Conservation (phyloP, 2,797 vertebrate species). For the Alfaro cultratus region DNA sequence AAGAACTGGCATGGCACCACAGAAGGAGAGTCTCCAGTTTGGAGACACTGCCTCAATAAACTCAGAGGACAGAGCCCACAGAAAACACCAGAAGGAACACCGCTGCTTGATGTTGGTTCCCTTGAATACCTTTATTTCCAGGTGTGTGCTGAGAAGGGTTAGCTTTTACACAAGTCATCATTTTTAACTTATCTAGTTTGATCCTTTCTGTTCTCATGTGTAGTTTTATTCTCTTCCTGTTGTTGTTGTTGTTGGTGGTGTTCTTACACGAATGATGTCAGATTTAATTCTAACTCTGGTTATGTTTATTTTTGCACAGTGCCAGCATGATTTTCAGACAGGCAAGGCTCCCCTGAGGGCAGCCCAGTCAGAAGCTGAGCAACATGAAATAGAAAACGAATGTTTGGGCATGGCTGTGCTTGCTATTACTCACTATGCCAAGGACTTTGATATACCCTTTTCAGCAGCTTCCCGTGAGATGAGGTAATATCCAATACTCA, state of each 20-base stretch:
- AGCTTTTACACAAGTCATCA: background rate
- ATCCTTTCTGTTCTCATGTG: background rate
- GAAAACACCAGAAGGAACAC: conserved; percentile 86
- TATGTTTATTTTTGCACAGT: conserved; percentile 73
- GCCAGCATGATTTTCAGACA: conserved; percentile 93
- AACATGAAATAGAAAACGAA: conserved; percentile 95
- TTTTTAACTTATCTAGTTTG: background rate
- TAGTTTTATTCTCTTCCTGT: background rate
- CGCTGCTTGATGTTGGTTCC: conserved; percentile 89
- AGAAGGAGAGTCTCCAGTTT: conserved; percentile 90
- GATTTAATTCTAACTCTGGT: background rate
- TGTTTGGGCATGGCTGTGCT: conserved; percentile 98
- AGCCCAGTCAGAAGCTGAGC: conserved; percentile 85
- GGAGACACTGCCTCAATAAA: conserved; percentile 91
- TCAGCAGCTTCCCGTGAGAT: conserved; percentile 85
- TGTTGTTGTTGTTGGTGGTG: background rate
- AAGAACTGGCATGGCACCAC: conserved; percentile 98
- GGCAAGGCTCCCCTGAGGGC: conserved; percentile 87
- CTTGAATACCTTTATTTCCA: conserved; percentile 95
- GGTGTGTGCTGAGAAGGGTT: conserved; percentile 72
- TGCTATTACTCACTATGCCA: conserved; percentile 91
- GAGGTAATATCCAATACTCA: conserved; percentile 77
- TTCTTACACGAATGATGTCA: background rate
- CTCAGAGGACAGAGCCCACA: conserved; percentile 82
- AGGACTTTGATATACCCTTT: conserved; percentile 77